A percentile compares a stretch with the other conserved stretches of the same genome.
These are phyloP conservation scores for Acholoe squamosa DNA, from an alignment of 2,888 invertebrate genomes.

Conservation along the genomic window DNA sequence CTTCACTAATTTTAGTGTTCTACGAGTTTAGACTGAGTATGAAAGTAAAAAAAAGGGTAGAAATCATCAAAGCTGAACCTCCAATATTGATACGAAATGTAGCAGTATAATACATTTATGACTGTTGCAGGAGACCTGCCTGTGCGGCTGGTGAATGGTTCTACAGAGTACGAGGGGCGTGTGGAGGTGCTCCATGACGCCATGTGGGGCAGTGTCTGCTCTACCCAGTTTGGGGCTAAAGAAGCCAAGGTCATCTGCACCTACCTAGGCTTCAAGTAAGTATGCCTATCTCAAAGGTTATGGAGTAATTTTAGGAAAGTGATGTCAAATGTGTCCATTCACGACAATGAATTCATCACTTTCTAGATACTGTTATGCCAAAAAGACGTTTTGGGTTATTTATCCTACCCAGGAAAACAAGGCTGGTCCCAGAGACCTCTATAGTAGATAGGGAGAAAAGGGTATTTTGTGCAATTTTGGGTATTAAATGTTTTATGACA, in stretches of 20 bases:
- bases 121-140: constrained; percentile 56
- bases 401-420: too few relatives aligned
- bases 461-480: too few relatives aligned
- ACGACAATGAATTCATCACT: too few relatives aligned
- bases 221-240: constrained; percentile 63
- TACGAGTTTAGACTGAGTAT: too few relatives aligned
- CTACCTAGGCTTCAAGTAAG: constrained; percentile 64
- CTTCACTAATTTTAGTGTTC: too few relatives aligned
- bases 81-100: background rate
- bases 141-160: constrained; percentile 66
- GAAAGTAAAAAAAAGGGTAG: too few relatives aligned
- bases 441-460: too few relatives aligned
- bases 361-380: too few relatives aligned
- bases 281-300: background rate
- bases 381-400: too few relatives aligned
- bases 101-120: background rate
- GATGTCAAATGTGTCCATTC: too few relatives aligned
- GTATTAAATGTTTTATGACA: too few relatives aligned
- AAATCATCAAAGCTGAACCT: background rate
- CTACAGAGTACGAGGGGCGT: constrained; percentile 53
- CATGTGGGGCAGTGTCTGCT: constrained; percentile 66
- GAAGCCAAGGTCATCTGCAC: constrained; percentile 67
- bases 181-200: constrained; percentile 68
- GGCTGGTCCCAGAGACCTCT: too few relatives aligned
- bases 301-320: background rate